These are phyloP conservation scores for Callipepla squamata DNA, from an alignment of 2,113 vertebrate genomes.

Conservation along the genomic window DNA sequence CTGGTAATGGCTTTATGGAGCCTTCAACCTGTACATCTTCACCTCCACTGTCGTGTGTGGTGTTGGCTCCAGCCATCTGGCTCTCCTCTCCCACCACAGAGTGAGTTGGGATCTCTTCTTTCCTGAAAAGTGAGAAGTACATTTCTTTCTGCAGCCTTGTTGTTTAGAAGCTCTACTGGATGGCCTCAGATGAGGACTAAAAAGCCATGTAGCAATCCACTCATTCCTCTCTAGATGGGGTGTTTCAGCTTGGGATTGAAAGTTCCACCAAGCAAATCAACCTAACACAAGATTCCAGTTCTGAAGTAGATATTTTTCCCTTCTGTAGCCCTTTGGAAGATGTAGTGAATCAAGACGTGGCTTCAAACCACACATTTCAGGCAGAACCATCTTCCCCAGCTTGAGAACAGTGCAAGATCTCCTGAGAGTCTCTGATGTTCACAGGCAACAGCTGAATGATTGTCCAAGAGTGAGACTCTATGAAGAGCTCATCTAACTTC, in stretches of 20 bases:
- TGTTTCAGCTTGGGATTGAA: background rate
- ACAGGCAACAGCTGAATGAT: background rate
- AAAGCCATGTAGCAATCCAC: background rate
- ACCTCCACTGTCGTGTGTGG: background rate
- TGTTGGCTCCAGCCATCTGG: constrained; percentile 31
- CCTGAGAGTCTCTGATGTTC: background rate
- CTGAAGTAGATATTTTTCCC: background rate
- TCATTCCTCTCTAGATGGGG: background rate
- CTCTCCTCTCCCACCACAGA: constrained; percentile 32
- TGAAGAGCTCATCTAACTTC: background rate
- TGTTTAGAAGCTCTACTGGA: background rate
- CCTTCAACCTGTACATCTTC: constrained; percentile 28
- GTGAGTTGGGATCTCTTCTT: background rate
- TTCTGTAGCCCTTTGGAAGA: background rate
- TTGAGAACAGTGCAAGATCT: background rate
- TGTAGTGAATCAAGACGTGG: background rate
- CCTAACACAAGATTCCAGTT: background rate
- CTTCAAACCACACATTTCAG: background rate
- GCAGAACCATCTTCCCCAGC: background rate
- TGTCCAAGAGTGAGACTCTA: background rate
- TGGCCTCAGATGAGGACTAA: background rate
- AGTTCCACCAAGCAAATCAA: background rate
- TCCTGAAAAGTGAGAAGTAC: background rate
- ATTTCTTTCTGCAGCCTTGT: background rate
- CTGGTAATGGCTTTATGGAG: background rate